Evolutionary conservation across 2,888 invertebrate species (phyloP), one percentile per base, ranked within the genome.

Genomic region (Ochlodes sylvanus): DNA sequence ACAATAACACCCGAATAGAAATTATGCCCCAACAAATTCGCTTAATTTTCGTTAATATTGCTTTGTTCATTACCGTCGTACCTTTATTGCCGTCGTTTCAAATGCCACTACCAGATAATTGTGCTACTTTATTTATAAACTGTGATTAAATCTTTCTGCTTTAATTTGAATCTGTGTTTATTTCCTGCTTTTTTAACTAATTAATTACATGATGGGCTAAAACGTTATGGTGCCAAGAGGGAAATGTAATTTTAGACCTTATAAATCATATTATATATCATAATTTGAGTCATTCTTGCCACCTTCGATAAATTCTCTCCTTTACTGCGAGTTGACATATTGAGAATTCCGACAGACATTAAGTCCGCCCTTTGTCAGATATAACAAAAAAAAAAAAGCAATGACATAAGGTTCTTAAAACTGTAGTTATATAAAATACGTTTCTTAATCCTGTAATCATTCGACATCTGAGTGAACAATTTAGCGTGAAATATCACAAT

Each of bases 21-120:
- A 85, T 84, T 81, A 80, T 78, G 76, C 74, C 75, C 74, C 79
- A 78, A 82, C 79, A 81, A 85, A 76, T 87, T 83, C 76, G 79
- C 78, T 77, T 82, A 82, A 84, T 85, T 83, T 81, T 76, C 78
- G 77, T 80, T 82, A 83, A 81, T 83, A 82, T 82, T 75, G 79
- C 79, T 81, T 79, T 84, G 82, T 83, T 80, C 79, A 83, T 82
- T 68, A 83, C 77, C 76, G 76, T 74, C 71, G 73, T 73, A 75
- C 79, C 76, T 81, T 83, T 82, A 82, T 82, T 82, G 76, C 77
- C 74, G 75, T 78, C 78, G 76, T 79, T 83, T 76, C 73, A 75
- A 78, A 79, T 74, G 77, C 78, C 79, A 81, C 79, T 82, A 81
- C 79, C 78, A 79, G 79, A 81, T 78, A 81, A 81, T 83, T 81